Conservation (phyloP, 2,113 vertebrate species). For the Corvus moneduloides region DNA sequence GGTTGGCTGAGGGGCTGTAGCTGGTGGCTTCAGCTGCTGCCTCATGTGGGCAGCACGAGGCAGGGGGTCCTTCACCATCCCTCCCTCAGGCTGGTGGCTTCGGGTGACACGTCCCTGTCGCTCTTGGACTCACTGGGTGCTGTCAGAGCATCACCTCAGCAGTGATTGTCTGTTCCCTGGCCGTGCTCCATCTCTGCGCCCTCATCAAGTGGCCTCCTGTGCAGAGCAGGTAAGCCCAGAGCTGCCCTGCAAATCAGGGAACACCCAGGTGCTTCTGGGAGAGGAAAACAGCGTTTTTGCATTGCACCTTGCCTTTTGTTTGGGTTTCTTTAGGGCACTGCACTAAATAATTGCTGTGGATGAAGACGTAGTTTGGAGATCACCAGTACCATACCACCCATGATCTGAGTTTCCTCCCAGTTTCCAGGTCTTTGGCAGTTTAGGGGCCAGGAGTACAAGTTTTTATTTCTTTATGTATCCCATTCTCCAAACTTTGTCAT, state of each 20-base stretch:
- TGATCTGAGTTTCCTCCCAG: background rate
- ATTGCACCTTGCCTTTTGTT: background rate
- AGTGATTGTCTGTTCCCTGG: accelerated
- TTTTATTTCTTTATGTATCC: background rate
- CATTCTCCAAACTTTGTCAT: background rate
- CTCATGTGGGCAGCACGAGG: accelerated
- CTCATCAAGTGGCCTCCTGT: background rate
- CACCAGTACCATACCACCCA: background rate
- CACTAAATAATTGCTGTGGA: background rate
- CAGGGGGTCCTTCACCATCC: background rate
- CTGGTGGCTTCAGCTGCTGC: background rate
- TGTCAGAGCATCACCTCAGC: background rate
- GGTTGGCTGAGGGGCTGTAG: background rate
- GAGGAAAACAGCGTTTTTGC: background rate
- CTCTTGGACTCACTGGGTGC: background rate
- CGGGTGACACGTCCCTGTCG: accelerated
- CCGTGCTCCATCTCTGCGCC: background rate
- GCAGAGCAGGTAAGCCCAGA: background rate
- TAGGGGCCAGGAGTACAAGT: background rate
- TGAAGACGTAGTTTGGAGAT: background rate
- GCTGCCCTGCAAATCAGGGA: background rate
- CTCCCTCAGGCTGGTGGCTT: background rate
- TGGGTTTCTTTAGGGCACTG: background rate
- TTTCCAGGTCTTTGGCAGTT: background rate
- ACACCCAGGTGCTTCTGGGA: background rate